Base-by-base conservation (phyloP, 1,140 invertebrate genomes). In the Drosophila truncata region DNA sequence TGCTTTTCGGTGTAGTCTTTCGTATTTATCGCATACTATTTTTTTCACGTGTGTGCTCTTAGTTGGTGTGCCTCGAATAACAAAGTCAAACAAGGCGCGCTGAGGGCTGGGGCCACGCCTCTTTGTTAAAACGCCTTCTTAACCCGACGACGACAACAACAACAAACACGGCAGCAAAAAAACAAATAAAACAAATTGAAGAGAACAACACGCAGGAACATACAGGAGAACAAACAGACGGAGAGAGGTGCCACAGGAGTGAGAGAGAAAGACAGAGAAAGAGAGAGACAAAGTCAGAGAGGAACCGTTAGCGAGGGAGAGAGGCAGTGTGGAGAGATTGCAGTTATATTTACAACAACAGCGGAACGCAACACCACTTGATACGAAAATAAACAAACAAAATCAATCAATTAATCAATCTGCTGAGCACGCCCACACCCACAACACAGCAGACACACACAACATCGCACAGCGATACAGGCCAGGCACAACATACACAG, bases 341-440 rank as follows among this genome's bases (percentile, higher is more conserved):
- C 52, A 55, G 52, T 55, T 55, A 37, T 55, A 55, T 55, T 55
- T 49, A 58, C 57, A 61, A 41, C 54, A 72, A 44, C 52, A 37
- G 52, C 52, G 52, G 52, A 27, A 27, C 50, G 50, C 54, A 77
- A 66, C 63, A 62, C 46, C 84, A 84, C 85, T 88, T 90, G 73
- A 90, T 90, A 90, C 84, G 55, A 88, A 88, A 88, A 88, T 90
- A 88, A 88, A 88, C 85, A 88, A 88, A 90, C 85, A 88, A 88
- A 88, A 88, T 88, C 81, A 88, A 88, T 88, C 84, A 88, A 88
- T 88, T 88, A 90, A 88, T 88, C 85, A 88, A 88, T 87, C 84
- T 88, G 83, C 61, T 76, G 73, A 76, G 73, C 73, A 78, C 79
- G 79, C 80, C 72, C 66, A 64, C 77, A 31, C 49, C 42, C 33